These are phyloP conservation scores for Zonitis immaculata DNA, from an alignment of 2,888 invertebrate genomes.

Conservation along the genomic window DNA sequence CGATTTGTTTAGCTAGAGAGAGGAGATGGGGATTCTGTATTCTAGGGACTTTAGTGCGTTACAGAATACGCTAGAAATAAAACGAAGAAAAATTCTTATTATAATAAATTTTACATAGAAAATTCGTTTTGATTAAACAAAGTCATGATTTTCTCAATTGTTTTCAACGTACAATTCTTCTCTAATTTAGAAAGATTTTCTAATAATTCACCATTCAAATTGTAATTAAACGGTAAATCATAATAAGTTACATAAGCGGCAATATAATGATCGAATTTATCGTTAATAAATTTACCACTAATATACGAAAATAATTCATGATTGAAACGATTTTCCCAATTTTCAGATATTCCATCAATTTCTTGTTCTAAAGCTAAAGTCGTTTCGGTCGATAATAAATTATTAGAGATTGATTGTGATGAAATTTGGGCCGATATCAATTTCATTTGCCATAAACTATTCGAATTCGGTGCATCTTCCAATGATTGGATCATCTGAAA, in stretches of 20 bases:
- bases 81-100: background rate
- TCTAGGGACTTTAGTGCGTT: background rate
- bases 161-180: slow-evolving; percentile 5
- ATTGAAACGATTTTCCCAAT: slow-evolving; percentile 49
- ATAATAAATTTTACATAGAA: background rate
- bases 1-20: background rate
- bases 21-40: background rate
- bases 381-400: slow-evolving; percentile 58
- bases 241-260: slow-evolving; percentile 56
- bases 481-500: slow-evolving; percentile 38
- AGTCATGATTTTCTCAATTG: slow-evolving; percentile 9
- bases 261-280: slow-evolving; percentile 36
- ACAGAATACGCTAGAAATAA: background rate
- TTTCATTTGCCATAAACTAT: slow-evolving; percentile 73
- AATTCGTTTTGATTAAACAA: background rate
- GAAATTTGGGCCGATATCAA: slow-evolving; percentile 55
- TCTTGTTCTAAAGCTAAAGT: slow-evolving; percentile 59
- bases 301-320: slow-evolving; percentile 51
- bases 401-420: slow-evolving; percentile 38
- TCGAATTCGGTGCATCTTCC: slow-evolving; percentile 50
- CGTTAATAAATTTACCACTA: slow-evolving; percentile 46
- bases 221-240: slow-evolving; percentile 52
- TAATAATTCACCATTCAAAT: slow-evolving; percentile 35
- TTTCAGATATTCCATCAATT: slow-evolving; percentile 52
- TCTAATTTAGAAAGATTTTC: slow-evolving; percentile 31